A percentile compares a stretch with the other conserved stretches of the same genome.
phyloP scores from a whole-genome alignment of 2,113 vertebrate genomes.

The Neotragus pygmaeus region DNA sequence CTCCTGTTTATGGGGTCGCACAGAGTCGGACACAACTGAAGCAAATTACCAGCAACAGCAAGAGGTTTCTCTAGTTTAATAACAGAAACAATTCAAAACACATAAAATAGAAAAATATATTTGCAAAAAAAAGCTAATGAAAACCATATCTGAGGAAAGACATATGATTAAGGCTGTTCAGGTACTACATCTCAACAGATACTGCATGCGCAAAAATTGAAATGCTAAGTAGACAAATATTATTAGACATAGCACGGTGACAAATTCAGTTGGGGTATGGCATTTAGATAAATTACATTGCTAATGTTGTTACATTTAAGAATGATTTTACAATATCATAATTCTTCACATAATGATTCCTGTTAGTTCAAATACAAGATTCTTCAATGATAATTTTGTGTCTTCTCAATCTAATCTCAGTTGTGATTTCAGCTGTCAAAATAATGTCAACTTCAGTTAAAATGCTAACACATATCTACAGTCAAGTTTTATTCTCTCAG shows the following conservation, averaged over 20 bases:
- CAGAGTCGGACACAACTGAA: too few relatives aligned
- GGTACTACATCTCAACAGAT: neutral
- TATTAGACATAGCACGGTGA: neutral
- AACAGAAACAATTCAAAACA: neutral
- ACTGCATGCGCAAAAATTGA: neutral
- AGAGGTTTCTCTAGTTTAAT: neutral
- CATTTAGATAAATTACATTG: neutral
- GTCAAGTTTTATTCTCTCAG: neutral
- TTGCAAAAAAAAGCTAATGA: neutral
- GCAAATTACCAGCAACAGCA: too few relatives aligned
- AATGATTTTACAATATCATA: neutral
- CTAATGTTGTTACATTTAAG: neutral
- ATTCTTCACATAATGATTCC: neutral
- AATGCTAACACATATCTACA: neutral
- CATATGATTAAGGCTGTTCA: neutral
- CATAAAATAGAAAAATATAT: neutral
- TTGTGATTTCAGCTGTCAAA: conserved; percentile 57
- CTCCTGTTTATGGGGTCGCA: accelerated
- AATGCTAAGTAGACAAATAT: neutral
- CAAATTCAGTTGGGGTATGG: neutral
- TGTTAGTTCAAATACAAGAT: neutral
- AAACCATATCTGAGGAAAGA: neutral
- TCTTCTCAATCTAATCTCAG: conserved; percentile 7
- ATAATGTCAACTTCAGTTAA: conserved; percentile 48
- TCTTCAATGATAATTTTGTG: neutral